These are phyloP conservation scores for Leucophora obtusa DNA, from an alignment of 2,888 invertebrate species.

Conservation along the genomic window DNA sequence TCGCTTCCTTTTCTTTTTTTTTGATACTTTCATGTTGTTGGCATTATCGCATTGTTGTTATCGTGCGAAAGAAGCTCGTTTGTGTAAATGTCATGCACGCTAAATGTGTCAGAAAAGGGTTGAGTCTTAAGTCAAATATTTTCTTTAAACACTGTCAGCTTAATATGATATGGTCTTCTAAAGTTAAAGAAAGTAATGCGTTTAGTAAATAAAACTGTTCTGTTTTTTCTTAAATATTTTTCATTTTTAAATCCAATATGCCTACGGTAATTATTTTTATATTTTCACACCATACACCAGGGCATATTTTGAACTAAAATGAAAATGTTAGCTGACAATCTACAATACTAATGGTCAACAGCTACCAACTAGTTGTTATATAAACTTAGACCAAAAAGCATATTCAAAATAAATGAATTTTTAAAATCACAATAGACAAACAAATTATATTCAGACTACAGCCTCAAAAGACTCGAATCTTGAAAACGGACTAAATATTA, in stretches of 20 bases:
- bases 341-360: no score
- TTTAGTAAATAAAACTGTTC: background rate
- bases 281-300: background rate
- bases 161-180: slow-evolving; percentile 39
- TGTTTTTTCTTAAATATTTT: background rate
- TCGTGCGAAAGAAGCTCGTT: slow-evolving; percentile 67
- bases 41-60: slow-evolving; percentile 75
- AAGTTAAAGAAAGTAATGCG: slow-evolving; percentile 6
- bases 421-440: no score
- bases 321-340: no score
- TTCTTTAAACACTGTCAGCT: slow-evolving; percentile 52
- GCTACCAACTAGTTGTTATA: no score
- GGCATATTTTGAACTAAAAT: no score
- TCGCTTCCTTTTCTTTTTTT: background rate
- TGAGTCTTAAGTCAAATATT: slow-evolving; percentile 56
- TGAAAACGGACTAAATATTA: no score
- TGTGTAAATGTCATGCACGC: slow-evolving; percentile 75
- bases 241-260: no score
- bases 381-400: no score
- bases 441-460: no score
- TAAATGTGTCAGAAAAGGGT: slow-evolving; percentile 69
- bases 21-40: slow-evolving; percentile 66
- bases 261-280: no score
- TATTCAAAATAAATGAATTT: no score
- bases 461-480: no score